Evolutionary conservation across 2,888 invertebrate genomes (phyloP), one percentile per base, ranked within the genome.

Genomic region (Penaeus monodon): DNA sequence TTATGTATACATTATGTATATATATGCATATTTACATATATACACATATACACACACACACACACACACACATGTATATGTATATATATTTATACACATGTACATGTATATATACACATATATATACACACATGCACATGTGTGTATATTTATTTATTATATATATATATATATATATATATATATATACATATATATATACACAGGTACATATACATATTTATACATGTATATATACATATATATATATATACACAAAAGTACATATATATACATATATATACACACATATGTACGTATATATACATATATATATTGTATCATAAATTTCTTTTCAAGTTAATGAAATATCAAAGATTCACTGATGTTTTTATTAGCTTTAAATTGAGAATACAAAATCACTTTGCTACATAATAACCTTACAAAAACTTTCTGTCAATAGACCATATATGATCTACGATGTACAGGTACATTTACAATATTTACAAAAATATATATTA

Each of bases 401-500:
- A 73, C 73, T 70, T 82, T 22, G 29, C 49, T n/a, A 57, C 44
- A 24, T 70, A n/a, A 63, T 49, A 33, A 68, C n/a, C 81, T 81
- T 68, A 81, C 68, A 73, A 49, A 82, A 82, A 82, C 81, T 81
- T 81, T 57, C 57, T 82, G 81, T 82, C 63, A 63, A 73, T 57
- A 82, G 82, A 82, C 73, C 82, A 82, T 70, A 73, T 64, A 68
- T 44, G 77, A 84, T 84, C 84, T 77, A 78, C 78, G 70, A 78
- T 84, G 78, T 84, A 84, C 84, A 84, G 84, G 84, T 84, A 84
- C 84, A 84, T 84, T 24, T 70, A 82, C 82, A 82, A 66, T 82
- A 84, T 84, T 78, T 84, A 84, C 84, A 84, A 77, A 78, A 68
- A 79, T 68, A 78, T 81, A 81, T 84, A 84, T 73, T 82, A 49